phyloP scores from a whole-genome alignment of 2,113 vertebrate genomes.

The Pardalotus punctatus region DNA sequence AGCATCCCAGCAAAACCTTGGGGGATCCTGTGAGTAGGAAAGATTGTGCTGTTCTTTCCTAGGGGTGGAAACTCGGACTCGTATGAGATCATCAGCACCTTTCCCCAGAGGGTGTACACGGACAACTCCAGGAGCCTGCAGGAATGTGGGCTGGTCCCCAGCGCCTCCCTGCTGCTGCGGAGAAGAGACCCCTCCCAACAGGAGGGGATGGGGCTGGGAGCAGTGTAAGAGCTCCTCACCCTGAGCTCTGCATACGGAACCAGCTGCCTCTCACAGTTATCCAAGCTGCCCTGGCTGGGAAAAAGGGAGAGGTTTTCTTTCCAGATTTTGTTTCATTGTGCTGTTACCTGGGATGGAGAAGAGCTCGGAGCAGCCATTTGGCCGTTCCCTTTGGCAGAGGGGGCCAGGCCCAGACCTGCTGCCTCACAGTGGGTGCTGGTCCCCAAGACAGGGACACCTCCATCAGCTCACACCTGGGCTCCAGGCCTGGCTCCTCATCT shows the following conservation, averaged over 20 bases:
- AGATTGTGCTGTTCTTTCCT: slow-evolving; percentile 42
- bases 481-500: background rate
- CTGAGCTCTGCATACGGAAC: background rate
- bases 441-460: background rate
- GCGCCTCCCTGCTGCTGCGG: slow-evolving; percentile 74
- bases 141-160: slow-evolving; percentile 78
- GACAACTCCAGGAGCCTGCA: slow-evolving; percentile 77
- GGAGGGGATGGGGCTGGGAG: background rate
- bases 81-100: slow-evolving; percentile 87
- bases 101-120: slow-evolving; percentile 74
- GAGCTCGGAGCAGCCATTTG: background rate
- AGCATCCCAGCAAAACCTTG: background rate
- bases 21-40: background rate
- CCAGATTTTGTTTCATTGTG: background rate
- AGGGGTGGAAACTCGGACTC: slow-evolving; percentile 66
- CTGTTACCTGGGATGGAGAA: background rate
- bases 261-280: background rate
- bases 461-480: background rate
- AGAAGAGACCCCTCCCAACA: background rate
- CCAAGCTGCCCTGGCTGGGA: background rate
- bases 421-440: accelerated
- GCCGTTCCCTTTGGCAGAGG: background rate
- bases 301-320: background rate
- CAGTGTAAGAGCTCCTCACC: background rate
- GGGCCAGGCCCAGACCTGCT: background rate